These are phyloP conservation scores for Eulemur macaco DNA, from an alignment of 2,113 vertebrate species.

Conservation along the genomic window DNA sequence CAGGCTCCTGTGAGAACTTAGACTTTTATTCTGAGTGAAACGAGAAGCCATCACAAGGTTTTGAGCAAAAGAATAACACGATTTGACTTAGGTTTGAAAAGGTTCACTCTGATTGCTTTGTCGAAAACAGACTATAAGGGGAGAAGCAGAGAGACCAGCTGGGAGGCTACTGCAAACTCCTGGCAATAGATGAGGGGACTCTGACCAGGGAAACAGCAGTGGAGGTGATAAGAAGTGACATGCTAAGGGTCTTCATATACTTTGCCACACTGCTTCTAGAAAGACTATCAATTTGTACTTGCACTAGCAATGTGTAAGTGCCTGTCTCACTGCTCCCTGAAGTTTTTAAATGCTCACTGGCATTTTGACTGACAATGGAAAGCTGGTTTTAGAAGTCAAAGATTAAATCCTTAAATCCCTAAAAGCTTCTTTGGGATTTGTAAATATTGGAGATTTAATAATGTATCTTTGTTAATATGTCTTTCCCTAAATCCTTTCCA, in stretches of 20 bases:
- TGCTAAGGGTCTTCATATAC: neutral
- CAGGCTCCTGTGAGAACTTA: neutral
- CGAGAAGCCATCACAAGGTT: neutral
- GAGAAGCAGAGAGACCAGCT: neutral
- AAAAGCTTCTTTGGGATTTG: slow-evolving; percentile 75
- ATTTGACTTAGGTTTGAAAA: slow-evolving; percentile 30
- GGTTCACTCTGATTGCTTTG: neutral
- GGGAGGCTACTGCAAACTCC: neutral
- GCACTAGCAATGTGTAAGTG: slow-evolving; percentile 12
- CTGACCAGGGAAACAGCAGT: neutral
- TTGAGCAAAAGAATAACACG: neutral
- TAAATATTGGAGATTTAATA: slow-evolving; percentile 70
- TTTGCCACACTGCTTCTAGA: neutral
- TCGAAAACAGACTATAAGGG: neutral
- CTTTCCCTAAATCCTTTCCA: slow-evolving; percentile 52
- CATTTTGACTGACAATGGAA: slow-evolving; percentile 61
- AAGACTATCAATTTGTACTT: slow-evolving; percentile 21
- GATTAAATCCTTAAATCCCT: slow-evolving; percentile 72
- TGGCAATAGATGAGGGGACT: neutral
- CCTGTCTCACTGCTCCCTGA: slow-evolving; percentile 16
- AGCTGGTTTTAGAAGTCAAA: slow-evolving; percentile 71
- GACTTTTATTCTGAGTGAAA: slow-evolving; percentile 16
- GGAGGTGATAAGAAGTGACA: neutral
- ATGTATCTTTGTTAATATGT: slow-evolving; percentile 72
- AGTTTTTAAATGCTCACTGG: slow-evolving; percentile 45